Base-by-base conservation (phyloP, 2,113 vertebrate genomes). In the Actinemys pallida region DNA sequence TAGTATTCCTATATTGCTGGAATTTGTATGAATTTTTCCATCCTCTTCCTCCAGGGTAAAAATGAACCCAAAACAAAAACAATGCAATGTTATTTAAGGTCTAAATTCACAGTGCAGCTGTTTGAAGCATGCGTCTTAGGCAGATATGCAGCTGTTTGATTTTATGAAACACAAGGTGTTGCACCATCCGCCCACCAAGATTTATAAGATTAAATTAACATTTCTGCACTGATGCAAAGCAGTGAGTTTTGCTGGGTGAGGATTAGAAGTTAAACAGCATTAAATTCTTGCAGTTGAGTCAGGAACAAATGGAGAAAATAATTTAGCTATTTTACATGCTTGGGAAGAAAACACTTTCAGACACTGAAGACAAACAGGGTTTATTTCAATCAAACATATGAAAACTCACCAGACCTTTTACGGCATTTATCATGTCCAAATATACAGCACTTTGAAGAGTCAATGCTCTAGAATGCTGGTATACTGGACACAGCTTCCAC, bases 361-460 rank as follows among this genome's bases (percentile, higher is more conserved):
- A 35, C 83, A 79, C 76, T 47, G n/a, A 82, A 93, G 87, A 94
- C 49, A 93, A 96, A 93, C 0, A 87, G n/a, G 52, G 83, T 89
- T 97, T 97, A 95, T 87, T 92, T 93, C 93, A 95, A 91, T 83
- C 72, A 96, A 96, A 95, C 78, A 93, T 35, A 94, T 84, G 83
- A 83, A 82, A 91, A 92, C 76, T 87, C 83, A 72, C 93, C 87
- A 87, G 90, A 96, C 22, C 78, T 57, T 2, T 78, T 24, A 76
- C 86, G 79, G 57, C 79, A 78, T 95, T 87, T 93, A 72, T 96
- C 62, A 57, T 62, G 25, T 86, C 88, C 89, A 90, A 92, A 13
- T 84, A 87, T 0, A 0, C 8, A 72, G 4, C 22, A 29, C 29
- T 59, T 10, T 8, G 84, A 93, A 27, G 75, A 86, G 59, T 90